Evolutionary conservation across 2,797 vertebrate genomes (phyloP), one percentile per base, ranked within the genome.

Genomic region (Anguilla pacifica): DNA sequence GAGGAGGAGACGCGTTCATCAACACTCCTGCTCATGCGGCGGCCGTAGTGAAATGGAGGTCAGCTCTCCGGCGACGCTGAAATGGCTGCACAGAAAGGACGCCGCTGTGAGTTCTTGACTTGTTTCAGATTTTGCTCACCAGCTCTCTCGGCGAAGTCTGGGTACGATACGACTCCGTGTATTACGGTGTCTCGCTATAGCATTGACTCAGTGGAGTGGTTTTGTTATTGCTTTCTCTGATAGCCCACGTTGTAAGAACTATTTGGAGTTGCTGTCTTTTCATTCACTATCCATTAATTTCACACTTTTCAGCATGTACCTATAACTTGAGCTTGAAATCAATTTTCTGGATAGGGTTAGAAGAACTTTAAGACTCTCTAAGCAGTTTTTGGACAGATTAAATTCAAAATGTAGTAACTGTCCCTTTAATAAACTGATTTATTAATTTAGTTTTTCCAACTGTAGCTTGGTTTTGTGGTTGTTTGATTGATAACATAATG

Each of bases 51-150:
- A 2, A 70, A 86, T 89, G 91, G 87, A 88, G 90, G 86, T 94
- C 92, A 91, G 91, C 86, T 92, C 86, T 93, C 25, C 70, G 88
- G 91, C 89, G 22, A 19, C 2, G 31, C 92, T 79, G 92, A 91
- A 92, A 95, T 96, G 95, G 91, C 90, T 10, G 74, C 92, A 91
- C 89, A 94, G 90, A 92, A 92, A 92, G 91, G 90, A 94, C 93
- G 93, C 93, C 89, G 86, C 93, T 89, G 94, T 94, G 91, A 94
- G 93, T 93, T 89, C 84, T 49, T 17, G 79, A 64, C 64, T 43
- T n/a, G 13, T 85, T 82, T 57, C 39, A 35, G 13, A 85, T 28
- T 84, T 82, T 77, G 51, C 6, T 84, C 55, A 2, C 13, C 5
- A 28, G 49, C 28, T 43, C 7, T 85, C 19, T 86, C 31, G 57